Percentiles rank a stretch among this genome's conserved stretches.
Conservation (phyloP, 2,113 vertebrate species). For the Thunnus maccoyii region DNA sequence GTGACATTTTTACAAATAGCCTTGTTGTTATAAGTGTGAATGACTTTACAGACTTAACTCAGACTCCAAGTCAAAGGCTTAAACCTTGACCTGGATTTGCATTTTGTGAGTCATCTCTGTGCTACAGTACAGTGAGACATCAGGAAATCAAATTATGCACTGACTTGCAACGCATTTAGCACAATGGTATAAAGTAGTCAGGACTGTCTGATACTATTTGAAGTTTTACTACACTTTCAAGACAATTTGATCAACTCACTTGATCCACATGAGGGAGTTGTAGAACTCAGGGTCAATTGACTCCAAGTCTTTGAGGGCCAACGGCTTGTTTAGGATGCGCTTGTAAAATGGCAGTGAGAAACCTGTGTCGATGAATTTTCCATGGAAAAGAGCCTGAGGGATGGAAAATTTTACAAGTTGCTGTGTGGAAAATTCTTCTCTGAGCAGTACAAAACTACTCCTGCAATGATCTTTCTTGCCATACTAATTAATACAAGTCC, state of each 20-base stretch:
- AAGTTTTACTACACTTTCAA: not conserved
- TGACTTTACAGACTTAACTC: no score
- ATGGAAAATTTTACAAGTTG: slow-evolving; percentile 2
- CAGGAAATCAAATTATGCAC: no score
- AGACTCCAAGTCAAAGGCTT: no score
- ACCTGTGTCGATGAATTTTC: slow-evolving; percentile 98
- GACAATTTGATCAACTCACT: slow-evolving; percentile 84
- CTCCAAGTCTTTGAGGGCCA: slow-evolving; percentile 96
- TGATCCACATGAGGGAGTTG: slow-evolving; percentile 99
- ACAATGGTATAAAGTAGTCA: no score
- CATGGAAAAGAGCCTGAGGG: slow-evolving; percentile 94
- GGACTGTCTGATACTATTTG: no score
- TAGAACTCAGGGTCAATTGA: slow-evolving; percentile 98
- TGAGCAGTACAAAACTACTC: not conserved
- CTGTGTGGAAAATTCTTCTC: not conserved
- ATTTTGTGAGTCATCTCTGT: no score
- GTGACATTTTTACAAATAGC: not conserved
- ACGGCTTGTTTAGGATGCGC: slow-evolving; percentile 95
- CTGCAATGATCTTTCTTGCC: not conserved
- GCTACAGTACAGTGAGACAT: no score
- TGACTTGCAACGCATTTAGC: no score
- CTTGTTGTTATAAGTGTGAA: not conserved
- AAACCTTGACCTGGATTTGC: no score
- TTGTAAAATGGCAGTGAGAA: slow-evolving; percentile 99
- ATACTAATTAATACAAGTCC: not conserved